Percentiles rank a stretch among this genome's conserved stretches.
These are phyloP conservation scores for Ctenopoma multispine DNA, from an alignment of 2,797 vertebrate genomes.

Conservation along the genomic window DNA sequence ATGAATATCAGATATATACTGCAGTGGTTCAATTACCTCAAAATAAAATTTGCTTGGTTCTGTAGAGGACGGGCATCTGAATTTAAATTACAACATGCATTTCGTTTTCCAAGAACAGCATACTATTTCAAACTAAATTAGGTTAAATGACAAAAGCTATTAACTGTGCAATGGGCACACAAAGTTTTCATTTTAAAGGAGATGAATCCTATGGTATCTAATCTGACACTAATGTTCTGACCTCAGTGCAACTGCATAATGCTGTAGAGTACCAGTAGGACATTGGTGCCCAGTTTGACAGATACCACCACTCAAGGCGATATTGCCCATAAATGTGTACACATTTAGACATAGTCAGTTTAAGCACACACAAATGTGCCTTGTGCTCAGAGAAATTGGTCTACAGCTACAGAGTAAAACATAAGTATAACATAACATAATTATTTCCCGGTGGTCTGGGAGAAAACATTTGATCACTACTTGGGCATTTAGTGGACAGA, in stretches of 20 bases:
- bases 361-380: neutral
- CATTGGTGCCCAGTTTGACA: constrained; percentile 31
- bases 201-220: constrained; percentile 60
- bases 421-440: constrained; percentile 29
- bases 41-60: constrained; percentile 68
- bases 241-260: constrained; percentile 46
- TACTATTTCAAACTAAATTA: constrained; percentile 64
- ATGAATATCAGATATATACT: constrained; percentile 67
- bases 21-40: constrained; percentile 64
- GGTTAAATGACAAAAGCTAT: constrained; percentile 75
- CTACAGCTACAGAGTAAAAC: constrained; percentile 14
- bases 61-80: constrained; percentile 56
- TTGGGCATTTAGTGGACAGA: constrained; percentile 25
- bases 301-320: neutral
- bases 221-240: constrained; percentile 62
- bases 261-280: constrained; percentile 31
- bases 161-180: constrained; percentile 50
- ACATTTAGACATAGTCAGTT: constrained; percentile 7
- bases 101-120: constrained; percentile 54
- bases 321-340: constrained; percentile 8
- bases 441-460: constrained; percentile 2
- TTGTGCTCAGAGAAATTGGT: constrained; percentile 24
- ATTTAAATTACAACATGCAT: constrained; percentile 58
- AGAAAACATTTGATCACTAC: constrained; percentile 20
- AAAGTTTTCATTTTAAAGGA: constrained; percentile 51